Evolutionary conservation across 2,797 vertebrate genomes (phyloP).

Genomic region (Tokudaia muenninki): DNA sequence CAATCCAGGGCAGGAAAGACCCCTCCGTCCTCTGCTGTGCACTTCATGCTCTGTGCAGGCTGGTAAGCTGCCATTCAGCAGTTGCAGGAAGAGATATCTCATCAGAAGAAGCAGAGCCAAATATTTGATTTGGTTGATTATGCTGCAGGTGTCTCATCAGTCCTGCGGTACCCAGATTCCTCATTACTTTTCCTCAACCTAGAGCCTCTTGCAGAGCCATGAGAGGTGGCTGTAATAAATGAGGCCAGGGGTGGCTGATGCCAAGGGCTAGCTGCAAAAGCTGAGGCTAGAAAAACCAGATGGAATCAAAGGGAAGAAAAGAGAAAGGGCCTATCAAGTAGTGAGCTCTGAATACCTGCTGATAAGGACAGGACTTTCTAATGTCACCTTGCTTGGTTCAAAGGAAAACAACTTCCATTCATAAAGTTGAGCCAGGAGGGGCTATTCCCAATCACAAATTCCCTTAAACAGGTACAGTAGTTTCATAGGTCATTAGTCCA

Average conservation of each 20-base stretch:
- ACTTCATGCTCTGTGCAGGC: slow-evolving; percentile 80
- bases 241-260: slow-evolving; percentile 53
- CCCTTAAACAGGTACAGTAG: neutral
- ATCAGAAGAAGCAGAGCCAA: slow-evolving; percentile 86
- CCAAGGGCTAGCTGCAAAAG: slow-evolving; percentile 25
- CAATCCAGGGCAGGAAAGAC: neutral
- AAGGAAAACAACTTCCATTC: slow-evolving; percentile 26
- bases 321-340: neutral
- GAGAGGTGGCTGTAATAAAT: slow-evolving; percentile 74
- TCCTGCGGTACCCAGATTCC: slow-evolving; percentile 81
- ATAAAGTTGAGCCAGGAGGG: neutral
- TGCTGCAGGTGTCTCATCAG: slow-evolving; percentile 89
- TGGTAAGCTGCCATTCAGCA: slow-evolving; percentile 82
- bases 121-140: slow-evolving; percentile 90
- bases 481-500: neutral
- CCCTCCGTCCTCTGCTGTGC: neutral
- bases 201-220: slow-evolving; percentile 66
- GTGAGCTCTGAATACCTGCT: neutral
- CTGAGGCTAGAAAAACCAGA: slow-evolving; percentile 14
- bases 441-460: neutral
- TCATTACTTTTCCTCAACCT: slow-evolving; percentile 86
- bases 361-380: neutral
- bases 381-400: neutral
- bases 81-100: slow-evolving; percentile 83
- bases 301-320: neutral